Evolutionary conservation across 2,797 vertebrate species (phyloP).

Genomic region (Remorina albescens): DNA sequence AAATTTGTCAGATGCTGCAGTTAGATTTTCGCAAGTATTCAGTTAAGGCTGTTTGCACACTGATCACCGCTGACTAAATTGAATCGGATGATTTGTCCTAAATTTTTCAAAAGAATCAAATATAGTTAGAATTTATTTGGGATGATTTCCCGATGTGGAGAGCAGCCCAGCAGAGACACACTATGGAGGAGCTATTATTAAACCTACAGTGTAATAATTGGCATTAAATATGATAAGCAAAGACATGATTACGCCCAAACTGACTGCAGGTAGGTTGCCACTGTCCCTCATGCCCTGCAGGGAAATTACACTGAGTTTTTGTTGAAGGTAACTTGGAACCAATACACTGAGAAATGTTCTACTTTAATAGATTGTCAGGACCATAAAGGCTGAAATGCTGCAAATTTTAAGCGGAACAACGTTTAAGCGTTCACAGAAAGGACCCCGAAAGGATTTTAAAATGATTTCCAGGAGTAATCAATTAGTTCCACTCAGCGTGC

Average conservation of each 20-base stretch:
- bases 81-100: neutral
- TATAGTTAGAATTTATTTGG: neutral
- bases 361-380: conserved; percentile 61
- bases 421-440: conserved; percentile 40
- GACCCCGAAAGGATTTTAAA: conserved; percentile 60
- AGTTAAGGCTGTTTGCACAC: neutral
- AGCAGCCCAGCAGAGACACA: neutral
- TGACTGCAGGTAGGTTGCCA: neutral
- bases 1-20: neutral
- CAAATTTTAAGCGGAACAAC: conserved; percentile 52
- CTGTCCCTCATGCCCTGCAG: neutral
- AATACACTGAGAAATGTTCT: conserved; percentile 30
- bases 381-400: conserved; percentile 48
- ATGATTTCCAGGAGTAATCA: conserved; percentile 68
- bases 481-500: conserved; percentile 69
- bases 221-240: neutral
- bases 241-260: neutral
- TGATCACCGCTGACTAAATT: neutral
- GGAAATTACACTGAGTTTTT: conserved; percentile 33
- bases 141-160: neutral
- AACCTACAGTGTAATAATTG: too few relatives aligned
- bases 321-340: conserved; percentile 19
- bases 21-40: neutral
- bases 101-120: neutral
- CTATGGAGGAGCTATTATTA: neutral